A percentile compares a stretch with the other conserved stretches of the same genome.
These are phyloP conservation scores for Cerastoderma edule DNA, from an alignment of 2,888 invertebrate genomes.

Conservation along the genomic window DNA sequence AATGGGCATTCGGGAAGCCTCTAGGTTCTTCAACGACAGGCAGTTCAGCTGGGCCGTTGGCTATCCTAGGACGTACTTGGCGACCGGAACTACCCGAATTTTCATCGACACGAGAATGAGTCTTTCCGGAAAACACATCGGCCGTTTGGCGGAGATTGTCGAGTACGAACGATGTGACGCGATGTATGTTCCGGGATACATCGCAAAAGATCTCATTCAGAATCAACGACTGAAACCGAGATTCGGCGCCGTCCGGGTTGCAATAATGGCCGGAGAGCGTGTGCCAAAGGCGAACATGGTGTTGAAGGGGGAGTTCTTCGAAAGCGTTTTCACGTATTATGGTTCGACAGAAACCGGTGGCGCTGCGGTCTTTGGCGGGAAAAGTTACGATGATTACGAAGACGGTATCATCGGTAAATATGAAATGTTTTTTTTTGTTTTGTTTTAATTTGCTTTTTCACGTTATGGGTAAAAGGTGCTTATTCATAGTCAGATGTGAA, in stretches of 20 bases:
- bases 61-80: slow-evolving; percentile 42
- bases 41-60: slow-evolving; percentile 52
- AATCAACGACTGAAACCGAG: slow-evolving; percentile 20
- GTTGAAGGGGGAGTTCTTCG: slow-evolving; percentile 29
- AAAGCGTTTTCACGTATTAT: slow-evolving; percentile 19
- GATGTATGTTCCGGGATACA: slow-evolving; percentile 47
- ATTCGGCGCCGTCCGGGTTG: slow-evolving; percentile 33
- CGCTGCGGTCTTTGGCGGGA: not conserved
- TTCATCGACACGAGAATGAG: slow-evolving; percentile 44
- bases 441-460: no score
- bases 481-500: no score
- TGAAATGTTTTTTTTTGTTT: no score
- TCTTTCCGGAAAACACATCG: slow-evolving; percentile 35
- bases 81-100: slow-evolving; percentile 42
- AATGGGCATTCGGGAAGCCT: slow-evolving; percentile 14
- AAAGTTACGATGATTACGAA: slow-evolving; percentile 29
- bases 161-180: slow-evolving; percentile 45
- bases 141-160: slow-evolving; percentile 38
- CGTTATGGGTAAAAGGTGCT: no score
- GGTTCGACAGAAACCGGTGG: slow-evolving; percentile 51
- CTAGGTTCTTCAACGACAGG: slow-evolving; percentile 42
- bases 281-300: slow-evolving; percentile 1
- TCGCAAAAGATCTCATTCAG: slow-evolving; percentile 32
- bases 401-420: slow-evolving; percentile 52
- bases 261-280: slow-evolving; percentile 43